Base-by-base conservation (phyloP, 2,113 vertebrate genomes). In the Lophochroa leadbeateri region DNA sequence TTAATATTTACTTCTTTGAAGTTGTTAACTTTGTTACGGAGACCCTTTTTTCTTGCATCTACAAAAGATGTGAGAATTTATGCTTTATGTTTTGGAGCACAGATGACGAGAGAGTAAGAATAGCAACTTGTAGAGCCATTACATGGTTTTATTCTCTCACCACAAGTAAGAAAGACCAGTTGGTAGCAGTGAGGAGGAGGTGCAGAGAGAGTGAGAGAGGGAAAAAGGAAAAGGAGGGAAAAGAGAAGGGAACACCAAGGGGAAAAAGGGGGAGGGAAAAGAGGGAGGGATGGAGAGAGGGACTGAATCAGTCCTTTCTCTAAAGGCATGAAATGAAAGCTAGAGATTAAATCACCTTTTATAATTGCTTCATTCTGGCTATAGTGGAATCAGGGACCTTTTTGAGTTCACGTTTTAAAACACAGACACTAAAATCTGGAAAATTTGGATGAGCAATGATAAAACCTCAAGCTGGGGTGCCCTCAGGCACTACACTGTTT, bases 341-440 rank as follows among this genome's bases (percentile, higher is more conserved):
- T 64, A 76, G 8, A 82, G 18, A 79, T n/a, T 7, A 46, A 93
- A 76, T n/a, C 13, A 14, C 8, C 28, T 44, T 76, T 82, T 47
- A 23, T 14, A 92, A 58, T 31, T 49, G 13, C n/a, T 53, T 28
- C 46, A 31, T 80, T 88, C 24, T 52, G n/a, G 27, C n/a, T 61
- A 23, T 3, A 53, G 27, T 31, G 7, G 5, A 7, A 35, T 68
- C 21, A 33, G 28, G 23, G 6, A 85, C 5, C 5, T 80, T 79
- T 82, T 16, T 25, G 31, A 86, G 69, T 25, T 72, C 15, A 55
- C 1, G 1, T 37, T 92, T 93, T 61, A 76, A 82, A 88, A 53
- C 3, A 52, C 25, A 80, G 9, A 18, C 16, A 43, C 5, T 15
- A 24, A 37, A 9, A 0, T 2, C 0, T 15, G 31, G 15, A 75